Percentiles rank a stretch among this genome's conserved stretches.
Conservation (phyloP, 2,888 invertebrate genomes). For the Meteorus cinctellus region DNA sequence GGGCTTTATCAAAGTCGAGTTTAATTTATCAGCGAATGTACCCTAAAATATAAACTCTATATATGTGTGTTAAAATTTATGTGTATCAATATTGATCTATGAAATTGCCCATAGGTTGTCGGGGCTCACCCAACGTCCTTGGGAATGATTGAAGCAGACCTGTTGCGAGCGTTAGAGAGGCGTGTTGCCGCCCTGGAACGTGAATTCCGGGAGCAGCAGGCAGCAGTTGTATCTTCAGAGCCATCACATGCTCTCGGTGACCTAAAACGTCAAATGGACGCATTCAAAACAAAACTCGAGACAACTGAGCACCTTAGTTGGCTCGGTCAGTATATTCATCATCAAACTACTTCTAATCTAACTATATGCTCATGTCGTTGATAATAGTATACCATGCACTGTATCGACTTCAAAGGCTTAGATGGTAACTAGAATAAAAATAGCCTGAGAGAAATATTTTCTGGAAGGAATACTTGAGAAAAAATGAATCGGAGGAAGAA, state of each 20-base stretch:
- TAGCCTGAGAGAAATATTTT: too few relatives aligned
- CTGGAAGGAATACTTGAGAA: too few relatives aligned
- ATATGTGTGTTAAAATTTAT: neutral
- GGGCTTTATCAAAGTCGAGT: too few relatives aligned
- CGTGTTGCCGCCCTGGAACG: conserved; percentile 77
- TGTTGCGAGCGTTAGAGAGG: conserved; percentile 76
- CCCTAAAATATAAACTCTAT: neutral
- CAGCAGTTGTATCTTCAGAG: conserved; percentile 74
- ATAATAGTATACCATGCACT: too few relatives aligned
- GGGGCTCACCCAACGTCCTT: conserved; percentile 69
- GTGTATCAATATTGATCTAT: neutral
- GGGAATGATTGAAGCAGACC: conserved; percentile 74
- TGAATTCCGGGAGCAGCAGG: conserved; percentile 73
- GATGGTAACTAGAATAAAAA: too few relatives aligned
- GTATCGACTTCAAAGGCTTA: too few relatives aligned
- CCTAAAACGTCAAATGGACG: conserved; percentile 77
- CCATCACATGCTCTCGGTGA: conserved; percentile 75
- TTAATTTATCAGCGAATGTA: too few relatives aligned
- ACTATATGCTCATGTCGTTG: neutral
- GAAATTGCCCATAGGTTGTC: conserved; percentile 59
- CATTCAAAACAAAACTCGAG: conserved; percentile 77
- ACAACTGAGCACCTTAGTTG: conserved; percentile 79
- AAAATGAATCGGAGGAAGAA: too few relatives aligned
- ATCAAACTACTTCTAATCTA: neutral
- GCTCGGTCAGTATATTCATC: conserved; percentile 74